These are phyloP conservation scores for Astyanax mexicanus DNA, from an alignment of 2,797 vertebrate genomes.

Conservation along the genomic window DNA sequence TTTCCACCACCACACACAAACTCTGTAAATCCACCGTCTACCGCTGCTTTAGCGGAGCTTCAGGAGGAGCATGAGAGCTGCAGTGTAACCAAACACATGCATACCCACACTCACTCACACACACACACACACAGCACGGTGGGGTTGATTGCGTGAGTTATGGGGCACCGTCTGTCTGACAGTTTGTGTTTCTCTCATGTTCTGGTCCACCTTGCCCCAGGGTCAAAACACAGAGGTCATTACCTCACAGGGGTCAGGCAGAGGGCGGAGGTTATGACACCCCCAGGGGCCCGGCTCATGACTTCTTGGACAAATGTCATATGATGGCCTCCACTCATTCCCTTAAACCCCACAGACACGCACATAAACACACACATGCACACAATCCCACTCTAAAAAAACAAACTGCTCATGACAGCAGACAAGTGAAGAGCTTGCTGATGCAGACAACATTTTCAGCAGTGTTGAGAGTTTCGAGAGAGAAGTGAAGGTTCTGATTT, in stretches of 20 bases:
- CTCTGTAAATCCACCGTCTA: constrained; percentile 47
- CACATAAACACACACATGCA: constrained; percentile 14
- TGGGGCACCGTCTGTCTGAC: constrained; percentile 35
- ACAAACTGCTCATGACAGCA: too few relatives aligned
- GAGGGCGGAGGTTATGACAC: constrained; percentile 32
- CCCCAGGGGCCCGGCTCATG: constrained; percentile 10
- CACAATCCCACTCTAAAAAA: not conserved
- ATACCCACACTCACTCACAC: constrained; percentile 24
- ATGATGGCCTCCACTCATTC: constrained; percentile 3
- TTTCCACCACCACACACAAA: constrained; percentile 57
- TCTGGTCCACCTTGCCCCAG: constrained; percentile 7
- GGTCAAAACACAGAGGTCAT: constrained; percentile 26
- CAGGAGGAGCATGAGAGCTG: constrained; percentile 30
- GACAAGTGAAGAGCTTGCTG: not conserved
- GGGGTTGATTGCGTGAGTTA: constrained; percentile 20
- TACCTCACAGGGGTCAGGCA: constrained; percentile 27
- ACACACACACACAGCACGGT: constrained; percentile 20
- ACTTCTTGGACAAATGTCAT: constrained; percentile 22
- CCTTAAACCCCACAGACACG: constrained; percentile 4
- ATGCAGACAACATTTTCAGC: not conserved
- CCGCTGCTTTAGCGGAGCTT: constrained; percentile 33
- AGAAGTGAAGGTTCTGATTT: constrained; percentile 6
- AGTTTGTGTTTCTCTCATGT: constrained; percentile 48
- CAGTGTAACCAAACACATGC: constrained; percentile 37
- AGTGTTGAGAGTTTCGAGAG: not conserved